phyloP scores from a whole-genome alignment of 2,888 invertebrate species.

The Punctoribates punctum region DNA sequence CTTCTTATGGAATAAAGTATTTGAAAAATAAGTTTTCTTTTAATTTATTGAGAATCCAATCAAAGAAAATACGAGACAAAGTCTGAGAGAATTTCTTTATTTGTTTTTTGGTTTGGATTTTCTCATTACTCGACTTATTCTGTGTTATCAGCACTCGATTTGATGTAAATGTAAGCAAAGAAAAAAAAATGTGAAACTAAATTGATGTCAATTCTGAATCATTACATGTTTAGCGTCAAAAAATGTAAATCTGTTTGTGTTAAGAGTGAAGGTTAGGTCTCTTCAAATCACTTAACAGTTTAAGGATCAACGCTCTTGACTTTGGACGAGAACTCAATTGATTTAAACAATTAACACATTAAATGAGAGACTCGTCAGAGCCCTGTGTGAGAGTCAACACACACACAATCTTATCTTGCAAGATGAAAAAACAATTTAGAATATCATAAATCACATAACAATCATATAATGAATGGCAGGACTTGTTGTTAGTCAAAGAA shows the following conservation, averaged over 20 bases:
- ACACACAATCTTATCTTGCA: conserved; percentile 1
- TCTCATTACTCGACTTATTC: neutral
- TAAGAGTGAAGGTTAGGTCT: neutral
- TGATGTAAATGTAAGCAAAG: neutral
- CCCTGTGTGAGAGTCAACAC: neutral
- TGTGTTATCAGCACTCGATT: neutral
- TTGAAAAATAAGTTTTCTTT: neutral
- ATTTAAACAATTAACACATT: conserved; percentile 3
- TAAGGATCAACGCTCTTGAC: conserved; percentile 18
- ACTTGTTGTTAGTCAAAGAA: neutral
- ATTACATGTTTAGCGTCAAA: conserved; percentile 20
- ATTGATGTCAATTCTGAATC: neutral
- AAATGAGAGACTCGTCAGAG: neutral
- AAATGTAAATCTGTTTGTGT: neutral
- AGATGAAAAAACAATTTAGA: conserved; percentile 20
- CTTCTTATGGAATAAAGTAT: neutral
- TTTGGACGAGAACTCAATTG: neutral
- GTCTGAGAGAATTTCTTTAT: too few species aligned
- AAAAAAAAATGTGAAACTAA: neutral
- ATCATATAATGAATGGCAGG: conserved; percentile 7
- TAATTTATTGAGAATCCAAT: neutral
- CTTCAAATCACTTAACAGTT: conserved; percentile 4
- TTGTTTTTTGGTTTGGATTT: neutral
- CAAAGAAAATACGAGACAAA: neutral
- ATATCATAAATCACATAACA: conserved; percentile 17